phyloP scores from a whole-genome alignment of 2,797 vertebrate genomes.

The Pantherophis vulpinus region DNA sequence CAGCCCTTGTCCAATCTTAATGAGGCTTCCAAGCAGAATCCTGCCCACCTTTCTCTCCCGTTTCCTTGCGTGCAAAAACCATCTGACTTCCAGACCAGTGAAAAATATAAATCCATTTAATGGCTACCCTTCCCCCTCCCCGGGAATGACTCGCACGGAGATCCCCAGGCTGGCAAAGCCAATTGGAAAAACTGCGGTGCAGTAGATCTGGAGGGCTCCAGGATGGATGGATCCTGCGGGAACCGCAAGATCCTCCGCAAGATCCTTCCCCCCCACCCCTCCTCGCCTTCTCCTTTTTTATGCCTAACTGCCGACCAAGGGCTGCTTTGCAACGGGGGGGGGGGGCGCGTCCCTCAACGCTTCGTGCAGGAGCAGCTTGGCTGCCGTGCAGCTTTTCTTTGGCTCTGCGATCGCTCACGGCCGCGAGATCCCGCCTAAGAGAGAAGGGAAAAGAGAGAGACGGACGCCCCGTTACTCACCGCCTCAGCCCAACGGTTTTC shows the following conservation, averaged over 20 bases:
- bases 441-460: background rate
- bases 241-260: background rate
- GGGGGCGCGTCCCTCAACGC: background rate
- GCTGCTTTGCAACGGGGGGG: background rate
- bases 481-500: background rate
- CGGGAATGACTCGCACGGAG: background rate
- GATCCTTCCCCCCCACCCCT: too few species aligned
- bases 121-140: background rate
- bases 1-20: background rate
- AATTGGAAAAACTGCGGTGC: background rate
- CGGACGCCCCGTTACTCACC: accelerated
- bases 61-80: background rate
- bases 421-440: background rate
- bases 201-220: background rate
- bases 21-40: background rate
- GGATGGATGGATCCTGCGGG: background rate
- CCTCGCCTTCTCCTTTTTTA: background rate
- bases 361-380: background rate
- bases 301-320: background rate
- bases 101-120: background rate
- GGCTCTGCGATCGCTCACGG: background rate
- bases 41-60: background rate
- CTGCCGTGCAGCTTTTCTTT: background rate
- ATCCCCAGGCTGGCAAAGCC: background rate
- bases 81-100: background rate